These are phyloP conservation scores for Neomorphus geoffroyi DNA, from an alignment of 2,797 vertebrate genomes.

Conservation along the genomic window DNA sequence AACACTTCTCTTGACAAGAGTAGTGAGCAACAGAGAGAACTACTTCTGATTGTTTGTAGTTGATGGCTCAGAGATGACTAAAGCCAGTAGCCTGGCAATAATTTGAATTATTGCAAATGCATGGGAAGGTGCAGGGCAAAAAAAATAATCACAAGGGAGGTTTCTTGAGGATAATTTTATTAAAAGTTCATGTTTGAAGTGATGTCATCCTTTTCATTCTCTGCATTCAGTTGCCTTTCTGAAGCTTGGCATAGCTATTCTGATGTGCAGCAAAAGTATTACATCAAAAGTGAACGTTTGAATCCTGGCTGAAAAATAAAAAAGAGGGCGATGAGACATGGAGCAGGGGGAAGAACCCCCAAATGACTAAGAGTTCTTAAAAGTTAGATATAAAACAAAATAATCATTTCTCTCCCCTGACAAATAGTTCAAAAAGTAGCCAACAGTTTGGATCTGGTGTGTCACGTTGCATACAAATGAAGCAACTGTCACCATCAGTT, in stretches of 20 bases:
- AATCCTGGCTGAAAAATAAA: slow-evolving; percentile 62
- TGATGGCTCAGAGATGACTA: slow-evolving; percentile 22
- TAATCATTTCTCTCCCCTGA: slow-evolving; percentile 78
- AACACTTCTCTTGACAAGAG: neutral
- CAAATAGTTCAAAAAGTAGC: slow-evolving; percentile 80
- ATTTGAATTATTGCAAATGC: slow-evolving; percentile 8
- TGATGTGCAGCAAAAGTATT: slow-evolving; percentile 74
- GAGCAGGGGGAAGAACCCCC: slow-evolving; percentile 58
- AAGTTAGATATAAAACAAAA: slow-evolving; percentile 78
- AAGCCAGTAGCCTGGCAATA: neutral
- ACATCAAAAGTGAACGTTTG: slow-evolving; percentile 75
- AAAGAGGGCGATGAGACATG: slow-evolving; percentile 28
- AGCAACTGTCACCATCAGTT: slow-evolving; percentile 74
- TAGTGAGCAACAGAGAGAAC: neutral
- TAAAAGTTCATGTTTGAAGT: slow-evolving; percentile 75
- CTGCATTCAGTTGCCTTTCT: slow-evolving; percentile 72
- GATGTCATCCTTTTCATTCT: slow-evolving; percentile 73
- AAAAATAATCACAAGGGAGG: slow-evolving; percentile 39
- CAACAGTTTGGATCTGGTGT: slow-evolving; percentile 77
- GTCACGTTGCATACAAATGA: slow-evolving; percentile 79
- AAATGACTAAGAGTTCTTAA: slow-evolving; percentile 79
- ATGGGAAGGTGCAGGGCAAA: neutral
- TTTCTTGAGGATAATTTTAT: slow-evolving; percentile 64
- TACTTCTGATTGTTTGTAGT: slow-evolving; percentile 7
- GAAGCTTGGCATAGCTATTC: slow-evolving; percentile 75